These are phyloP conservation scores for Scytalopus superciliaris DNA, from an alignment of 2,113 vertebrate species.

Conservation along the genomic window DNA sequence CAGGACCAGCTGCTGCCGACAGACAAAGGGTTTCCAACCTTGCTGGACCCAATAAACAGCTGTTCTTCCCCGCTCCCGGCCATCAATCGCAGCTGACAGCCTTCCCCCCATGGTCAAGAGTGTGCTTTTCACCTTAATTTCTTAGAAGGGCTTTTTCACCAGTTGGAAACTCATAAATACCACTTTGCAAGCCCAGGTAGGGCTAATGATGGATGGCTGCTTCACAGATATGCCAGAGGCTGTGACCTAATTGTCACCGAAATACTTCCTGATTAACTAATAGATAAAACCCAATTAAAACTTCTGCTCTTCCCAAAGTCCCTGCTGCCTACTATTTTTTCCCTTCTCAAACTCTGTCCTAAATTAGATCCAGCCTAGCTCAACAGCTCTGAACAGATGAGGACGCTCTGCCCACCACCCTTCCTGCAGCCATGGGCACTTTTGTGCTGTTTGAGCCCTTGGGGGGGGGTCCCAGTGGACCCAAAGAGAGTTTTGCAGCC, in stretches of 20 bases:
- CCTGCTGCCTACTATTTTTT: not conserved
- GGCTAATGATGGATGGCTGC: slow-evolving; percentile 54
- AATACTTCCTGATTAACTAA: slow-evolving; percentile 62
- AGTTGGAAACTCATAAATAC: slow-evolving; percentile 31
- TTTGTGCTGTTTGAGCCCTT: accelerated
- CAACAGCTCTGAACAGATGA: accelerated
- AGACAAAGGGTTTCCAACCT: not conserved
- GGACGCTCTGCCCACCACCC: not conserved
- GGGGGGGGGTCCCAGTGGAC: too few relatives aligned
- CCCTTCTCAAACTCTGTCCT: not conserved
- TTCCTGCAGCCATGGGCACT: not conserved
- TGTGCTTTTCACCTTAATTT: slow-evolving; percentile 50
- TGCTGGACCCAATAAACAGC: slow-evolving; percentile 37
- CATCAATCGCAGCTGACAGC: slow-evolving; percentile 55
- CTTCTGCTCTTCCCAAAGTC: not conserved
- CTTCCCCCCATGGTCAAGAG: slow-evolving; percentile 4
- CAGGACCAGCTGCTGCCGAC: not conserved
- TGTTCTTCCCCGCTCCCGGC: not conserved
- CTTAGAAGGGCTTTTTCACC: slow-evolving; percentile 34
- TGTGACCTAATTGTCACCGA: slow-evolving; percentile 54
- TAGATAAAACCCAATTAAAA: slow-evolving; percentile 56
- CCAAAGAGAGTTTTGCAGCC: not conserved
- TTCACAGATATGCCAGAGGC: slow-evolving; percentile 39
- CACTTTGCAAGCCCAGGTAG: slow-evolving; percentile 47
- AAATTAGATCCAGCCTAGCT: not conserved